Evolutionary conservation across 1,140 invertebrate genomes (phyloP).

Genomic region (Anadara kagoshimensis): DNA sequence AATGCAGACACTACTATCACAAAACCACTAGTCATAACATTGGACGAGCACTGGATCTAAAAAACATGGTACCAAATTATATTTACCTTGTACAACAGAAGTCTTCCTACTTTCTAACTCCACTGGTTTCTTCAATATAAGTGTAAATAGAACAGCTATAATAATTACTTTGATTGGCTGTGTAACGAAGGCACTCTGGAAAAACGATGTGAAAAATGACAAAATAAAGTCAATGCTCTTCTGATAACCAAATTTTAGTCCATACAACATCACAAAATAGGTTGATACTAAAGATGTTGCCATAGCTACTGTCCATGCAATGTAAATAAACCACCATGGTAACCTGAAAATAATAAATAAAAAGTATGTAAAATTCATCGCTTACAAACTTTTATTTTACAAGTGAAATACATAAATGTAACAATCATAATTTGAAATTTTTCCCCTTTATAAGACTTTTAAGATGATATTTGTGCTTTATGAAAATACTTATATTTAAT

Average conservation of each 20-base stretch:
- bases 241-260: constrained; percentile 54
- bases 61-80: not conserved
- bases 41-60: not conserved
- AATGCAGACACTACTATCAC: not conserved
- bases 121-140: constrained; percentile 53
- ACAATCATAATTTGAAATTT: not conserved
- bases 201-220: constrained; percentile 56
- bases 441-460: not conserved
- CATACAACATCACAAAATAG: constrained; percentile 61
- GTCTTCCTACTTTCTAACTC: constrained; percentile 27
- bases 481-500: not conserved
- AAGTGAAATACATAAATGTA: not conserved
- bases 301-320: constrained; percentile 49
- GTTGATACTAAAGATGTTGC: constrained; percentile 35
- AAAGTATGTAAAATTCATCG: not conserved
- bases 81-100: not conserved
- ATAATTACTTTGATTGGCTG: constrained; percentile 52
- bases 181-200: constrained; percentile 41
- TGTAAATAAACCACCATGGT: constrained; percentile 59
- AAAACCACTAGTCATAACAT: not conserved
- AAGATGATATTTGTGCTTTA: not conserved
- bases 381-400: not conserved
- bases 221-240: constrained; percentile 53
- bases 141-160: constrained; percentile 48
- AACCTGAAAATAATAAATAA: constrained; percentile 39